These are phyloP conservation scores for Oreochromis tanganicae DNA, from an alignment of 2,113 vertebrate species.

Conservation along the genomic window DNA sequence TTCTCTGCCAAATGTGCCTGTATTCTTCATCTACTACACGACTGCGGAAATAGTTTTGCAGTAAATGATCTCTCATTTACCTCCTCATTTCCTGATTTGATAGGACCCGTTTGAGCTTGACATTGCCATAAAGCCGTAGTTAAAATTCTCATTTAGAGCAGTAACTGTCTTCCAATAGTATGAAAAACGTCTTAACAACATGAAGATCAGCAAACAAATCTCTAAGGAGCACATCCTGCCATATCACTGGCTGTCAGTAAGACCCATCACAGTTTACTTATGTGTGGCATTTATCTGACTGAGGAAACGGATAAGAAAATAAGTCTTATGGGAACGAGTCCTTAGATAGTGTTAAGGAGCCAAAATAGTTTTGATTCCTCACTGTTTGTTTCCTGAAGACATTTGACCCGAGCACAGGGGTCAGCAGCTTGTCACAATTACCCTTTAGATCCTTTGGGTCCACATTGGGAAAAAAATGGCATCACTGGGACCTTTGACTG, in stretches of 20 bases:
- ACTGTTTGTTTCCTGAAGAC: constrained; percentile 51
- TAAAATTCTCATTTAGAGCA: neutral
- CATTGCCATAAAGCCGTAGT: neutral
- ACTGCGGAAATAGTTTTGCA: neutral
- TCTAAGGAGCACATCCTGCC: constrained; percentile 2
- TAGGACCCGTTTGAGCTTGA: constrained; percentile 8
- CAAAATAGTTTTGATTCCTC: constrained; percentile 19
- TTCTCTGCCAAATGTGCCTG: neutral
- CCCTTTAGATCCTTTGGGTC: constrained; percentile 43
- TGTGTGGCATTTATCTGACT: constrained; percentile 42
- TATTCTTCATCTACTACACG: neutral
- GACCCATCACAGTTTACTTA: constrained; percentile 26
- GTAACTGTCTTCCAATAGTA: neutral
- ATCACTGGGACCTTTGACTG: constrained; percentile 16
- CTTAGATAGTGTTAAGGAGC: constrained; percentile 20
- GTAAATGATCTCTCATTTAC: neutral
- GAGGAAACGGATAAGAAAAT: constrained; percentile 50
- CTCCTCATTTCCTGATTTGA: neutral
- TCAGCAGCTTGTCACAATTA: constrained; percentile 62
- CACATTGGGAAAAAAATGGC: neutral
- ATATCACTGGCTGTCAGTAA: constrained; percentile 8
- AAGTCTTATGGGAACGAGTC: constrained; percentile 4
- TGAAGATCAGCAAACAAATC: constrained; percentile 1
- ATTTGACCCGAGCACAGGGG: constrained; percentile 36
- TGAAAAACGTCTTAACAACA: constrained; percentile 5